Evolutionary conservation across 2,888 invertebrate genomes (phyloP).

Genomic region (Teleogryllus oceanicus): DNA sequence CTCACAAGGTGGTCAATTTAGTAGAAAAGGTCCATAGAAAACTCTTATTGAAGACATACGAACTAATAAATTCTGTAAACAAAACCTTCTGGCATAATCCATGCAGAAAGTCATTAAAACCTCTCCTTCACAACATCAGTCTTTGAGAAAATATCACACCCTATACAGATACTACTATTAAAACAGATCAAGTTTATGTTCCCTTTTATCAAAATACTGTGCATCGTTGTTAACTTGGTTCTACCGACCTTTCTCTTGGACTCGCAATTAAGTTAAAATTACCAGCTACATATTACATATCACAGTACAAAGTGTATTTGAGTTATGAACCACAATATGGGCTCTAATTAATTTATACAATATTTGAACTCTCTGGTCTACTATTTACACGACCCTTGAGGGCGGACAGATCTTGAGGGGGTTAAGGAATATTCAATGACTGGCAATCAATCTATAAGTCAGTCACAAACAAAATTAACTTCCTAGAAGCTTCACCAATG

Average conservation of each 20-base stretch:
- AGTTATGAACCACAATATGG: slow-evolving; percentile 32
- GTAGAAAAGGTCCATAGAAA: slow-evolving; percentile 36
- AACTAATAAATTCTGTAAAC: slow-evolving; percentile 42
- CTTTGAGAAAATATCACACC: slow-evolving; percentile 55
- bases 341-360: slow-evolving; percentile 38
- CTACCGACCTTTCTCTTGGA: slow-evolving; percentile 39
- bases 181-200: slow-evolving; percentile 35
- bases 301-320: slow-evolving; percentile 47
- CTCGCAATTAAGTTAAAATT: slow-evolving; percentile 40
- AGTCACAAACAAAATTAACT: slow-evolving; percentile 32
- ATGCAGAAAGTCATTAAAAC: slow-evolving; percentile 36
- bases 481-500: slow-evolving; percentile 28
- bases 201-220: slow-evolving; percentile 38
- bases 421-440: slow-evolving; percentile 39
- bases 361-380: slow-evolving; percentile 39
- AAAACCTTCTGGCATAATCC: slow-evolving; percentile 41
- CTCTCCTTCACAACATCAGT: slow-evolving; percentile 47
- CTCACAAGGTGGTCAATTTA: slow-evolving; percentile 34
- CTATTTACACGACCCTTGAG: slow-evolving; percentile 42
- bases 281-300: slow-evolving; percentile 49
- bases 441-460: slow-evolving; percentile 30
- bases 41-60: slow-evolving; percentile 33
- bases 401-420: slow-evolving; percentile 41
- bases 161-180: slow-evolving; percentile 36
- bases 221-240: slow-evolving; percentile 37